Evolutionary conservation across 92 coral and sea anemone species (phyloP).

Genomic region (Porites cylindrica): DNA sequence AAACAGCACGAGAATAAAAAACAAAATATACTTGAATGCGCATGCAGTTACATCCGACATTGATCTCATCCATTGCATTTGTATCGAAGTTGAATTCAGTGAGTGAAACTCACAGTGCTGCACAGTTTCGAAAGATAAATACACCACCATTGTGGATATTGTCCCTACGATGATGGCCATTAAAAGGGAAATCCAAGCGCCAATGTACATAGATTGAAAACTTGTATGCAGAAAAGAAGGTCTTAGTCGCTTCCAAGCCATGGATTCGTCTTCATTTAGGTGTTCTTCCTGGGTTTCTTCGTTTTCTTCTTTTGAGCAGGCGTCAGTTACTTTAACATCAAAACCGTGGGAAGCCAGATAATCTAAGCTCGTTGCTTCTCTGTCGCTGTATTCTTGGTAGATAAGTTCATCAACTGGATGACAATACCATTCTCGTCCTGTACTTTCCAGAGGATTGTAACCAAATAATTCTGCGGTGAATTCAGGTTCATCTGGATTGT

Average conservation of each 20-base stretch:
- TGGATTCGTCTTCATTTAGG: conserved; percentile 16
- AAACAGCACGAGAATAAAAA: not conserved
- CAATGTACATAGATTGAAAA: conserved; percentile 31
- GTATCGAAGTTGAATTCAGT: not conserved
- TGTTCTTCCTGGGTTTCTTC: conserved; percentile 15
- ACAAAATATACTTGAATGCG: not conserved
- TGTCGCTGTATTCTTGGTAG: conserved; percentile 30
- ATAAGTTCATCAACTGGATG: conserved; percentile 24
- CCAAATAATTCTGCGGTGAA: conserved; percentile 29
- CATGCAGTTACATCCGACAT: not conserved
- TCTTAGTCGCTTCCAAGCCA: conserved; percentile 48
- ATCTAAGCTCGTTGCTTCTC: not conserved
- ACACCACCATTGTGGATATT: not conserved
- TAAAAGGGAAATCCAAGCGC: conserved; percentile 8
- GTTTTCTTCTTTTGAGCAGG: not conserved
- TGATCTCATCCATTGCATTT: not conserved
- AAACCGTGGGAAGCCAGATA: not conserved
- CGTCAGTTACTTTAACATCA: not conserved
- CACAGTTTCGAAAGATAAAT: not conserved
- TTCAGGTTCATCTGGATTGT: conserved; percentile 32
- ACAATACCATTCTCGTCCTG: conserved; percentile 43
- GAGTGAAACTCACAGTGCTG: not conserved
- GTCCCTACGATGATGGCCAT: conserved; percentile 3
- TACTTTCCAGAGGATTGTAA: conserved; percentile 41
- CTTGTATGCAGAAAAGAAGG: conserved; percentile 18